These are phyloP conservation scores for Drosophila ezoana DNA, from an alignment of 2,888 invertebrate species.

Conservation along the genomic window DNA sequence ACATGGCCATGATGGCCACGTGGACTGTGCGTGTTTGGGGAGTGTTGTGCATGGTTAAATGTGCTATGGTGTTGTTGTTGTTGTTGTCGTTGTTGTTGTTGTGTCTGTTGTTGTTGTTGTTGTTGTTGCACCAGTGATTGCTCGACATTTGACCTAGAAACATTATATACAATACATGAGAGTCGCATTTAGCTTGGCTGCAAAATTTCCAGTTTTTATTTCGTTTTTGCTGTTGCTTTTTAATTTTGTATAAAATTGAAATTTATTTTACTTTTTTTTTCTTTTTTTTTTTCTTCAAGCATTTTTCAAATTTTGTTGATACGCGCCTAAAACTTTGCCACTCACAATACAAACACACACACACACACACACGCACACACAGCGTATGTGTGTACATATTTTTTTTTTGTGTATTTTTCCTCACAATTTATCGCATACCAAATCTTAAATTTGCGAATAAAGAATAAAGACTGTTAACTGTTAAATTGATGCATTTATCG, in stretches of 20 bases:
- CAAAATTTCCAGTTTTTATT: constrained; percentile 54
- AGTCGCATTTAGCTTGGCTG: constrained; percentile 67
- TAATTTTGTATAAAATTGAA: constrained; percentile 2
- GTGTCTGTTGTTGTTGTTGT: constrained; percentile 62
- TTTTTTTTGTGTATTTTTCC: too few species aligned
- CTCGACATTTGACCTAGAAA: constrained; percentile 86
- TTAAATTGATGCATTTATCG: constrained; percentile 4
- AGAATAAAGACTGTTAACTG: too few species aligned
- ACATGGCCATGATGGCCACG: constrained; percentile 69
- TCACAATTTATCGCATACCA: too few species aligned
- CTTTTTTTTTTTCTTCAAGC: constrained; percentile 33
- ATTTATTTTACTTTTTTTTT: constrained; percentile 9
- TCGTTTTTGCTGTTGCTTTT: constrained; percentile 11
- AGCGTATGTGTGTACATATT: neutral
- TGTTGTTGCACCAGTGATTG: constrained; percentile 84
- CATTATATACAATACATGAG: constrained; percentile 85
- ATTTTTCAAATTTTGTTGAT: constrained; percentile 68
- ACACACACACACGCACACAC: constrained; percentile 7
- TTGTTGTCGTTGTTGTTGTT: constrained; percentile 64
- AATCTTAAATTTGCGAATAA: too few species aligned
- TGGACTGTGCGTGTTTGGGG: constrained; percentile 60
- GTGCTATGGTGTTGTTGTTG: constrained; percentile 68
- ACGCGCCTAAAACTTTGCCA: constrained; percentile 22
- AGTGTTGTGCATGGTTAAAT: constrained; percentile 63
- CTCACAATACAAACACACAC: constrained; percentile 4